phyloP scores from a whole-genome alignment of 2,888 invertebrate genomes.

The Cotesia congregata region DNA sequence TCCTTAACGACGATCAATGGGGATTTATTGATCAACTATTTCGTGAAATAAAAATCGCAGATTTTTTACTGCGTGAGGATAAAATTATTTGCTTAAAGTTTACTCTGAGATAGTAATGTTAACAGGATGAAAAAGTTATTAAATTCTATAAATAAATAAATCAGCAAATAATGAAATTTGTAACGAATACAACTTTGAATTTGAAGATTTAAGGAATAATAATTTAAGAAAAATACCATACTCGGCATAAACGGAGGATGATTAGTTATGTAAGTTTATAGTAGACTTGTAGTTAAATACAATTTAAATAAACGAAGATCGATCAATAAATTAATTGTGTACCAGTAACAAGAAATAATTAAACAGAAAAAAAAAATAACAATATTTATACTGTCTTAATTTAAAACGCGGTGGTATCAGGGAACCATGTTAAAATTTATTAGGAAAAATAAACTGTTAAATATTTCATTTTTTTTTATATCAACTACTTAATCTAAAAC shows the following conservation, averaged over 20 bases:
- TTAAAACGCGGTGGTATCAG: conserved; percentile 66
- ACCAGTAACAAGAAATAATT: conserved; percentile 53
- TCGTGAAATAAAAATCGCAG: neutral
- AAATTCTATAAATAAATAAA: neutral
- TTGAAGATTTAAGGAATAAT: conserved; percentile 45
- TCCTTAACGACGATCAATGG: conserved; percentile 31
- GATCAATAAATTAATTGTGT: conserved; percentile 57
- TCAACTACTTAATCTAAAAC: neutral
- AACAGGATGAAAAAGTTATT: neutral
- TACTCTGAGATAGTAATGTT: neutral
- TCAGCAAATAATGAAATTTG: neutral
- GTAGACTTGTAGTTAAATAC: conserved; percentile 55
- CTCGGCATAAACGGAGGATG: conserved; percentile 51
- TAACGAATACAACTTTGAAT: conserved; percentile 43
- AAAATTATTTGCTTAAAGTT: conserved; percentile 17
- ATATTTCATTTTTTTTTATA: neutral
- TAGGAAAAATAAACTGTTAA: conserved; percentile 6
- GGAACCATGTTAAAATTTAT: conserved; percentile 56
- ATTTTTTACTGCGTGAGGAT: conserved; percentile 13
- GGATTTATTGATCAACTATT: conserved; percentile 15
- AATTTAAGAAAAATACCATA: conserved; percentile 47
- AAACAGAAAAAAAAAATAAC: conserved; percentile 52
- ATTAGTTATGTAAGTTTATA: conserved; percentile 59
- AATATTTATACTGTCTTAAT: conserved; percentile 66
- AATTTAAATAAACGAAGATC: conserved; percentile 28